Conservation (phyloP, 1,140 invertebrate species). For the Heterodera schachtii region DNA sequence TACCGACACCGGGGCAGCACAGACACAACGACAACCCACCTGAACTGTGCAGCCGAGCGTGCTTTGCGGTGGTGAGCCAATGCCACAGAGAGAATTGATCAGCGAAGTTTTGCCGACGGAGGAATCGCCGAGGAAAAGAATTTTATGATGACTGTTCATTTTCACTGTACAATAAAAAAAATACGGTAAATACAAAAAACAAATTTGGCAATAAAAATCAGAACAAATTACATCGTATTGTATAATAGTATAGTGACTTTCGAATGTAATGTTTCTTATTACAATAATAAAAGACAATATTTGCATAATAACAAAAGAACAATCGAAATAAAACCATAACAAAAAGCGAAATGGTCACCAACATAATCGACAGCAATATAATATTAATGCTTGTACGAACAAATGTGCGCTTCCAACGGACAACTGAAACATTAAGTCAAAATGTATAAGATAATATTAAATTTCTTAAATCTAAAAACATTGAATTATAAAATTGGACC, state of each 20-base stretch:
- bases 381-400: conserved; percentile 25
- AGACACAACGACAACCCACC: conserved; percentile 29
- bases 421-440: conserved; percentile 2
- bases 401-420: conserved; percentile 20
- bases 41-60: conserved; percentile 51
- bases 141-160: conserved; percentile 17
- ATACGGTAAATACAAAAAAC: background rate
- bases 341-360: background rate
- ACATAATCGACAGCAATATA: background rate
- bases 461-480: background rate
- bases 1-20: background rate
- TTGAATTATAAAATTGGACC: background rate
- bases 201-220: background rate
- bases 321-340: background rate
- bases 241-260: no score
- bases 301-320: background rate
- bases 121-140: conserved; percentile 49
- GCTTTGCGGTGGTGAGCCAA: conserved; percentile 46
- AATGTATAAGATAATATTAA: no score
- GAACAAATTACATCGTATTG: background rate
- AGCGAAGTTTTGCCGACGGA: conserved; percentile 54
- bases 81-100: conserved; percentile 49
- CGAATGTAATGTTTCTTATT: no score
- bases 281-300: no score
- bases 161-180: background rate